Evolutionary conservation across 2,888 invertebrate species (phyloP).

Genomic region (Hofmannophila pseudospretella): DNA sequence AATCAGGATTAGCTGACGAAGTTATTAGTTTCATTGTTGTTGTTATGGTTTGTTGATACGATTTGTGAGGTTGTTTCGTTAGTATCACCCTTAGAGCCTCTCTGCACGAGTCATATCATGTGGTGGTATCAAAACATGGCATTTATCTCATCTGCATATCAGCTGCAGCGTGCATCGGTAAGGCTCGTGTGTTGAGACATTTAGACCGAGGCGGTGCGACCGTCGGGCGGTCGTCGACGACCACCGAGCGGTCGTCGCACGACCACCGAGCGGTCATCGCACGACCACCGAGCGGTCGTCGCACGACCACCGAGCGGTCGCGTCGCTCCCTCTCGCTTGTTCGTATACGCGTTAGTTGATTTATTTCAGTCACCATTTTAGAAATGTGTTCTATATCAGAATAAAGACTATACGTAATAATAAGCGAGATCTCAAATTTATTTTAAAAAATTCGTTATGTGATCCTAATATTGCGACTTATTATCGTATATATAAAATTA

Average conservation of each 20-base stretch:
- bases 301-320: constrained; percentile 8
- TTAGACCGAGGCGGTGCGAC: constrained; percentile 4
- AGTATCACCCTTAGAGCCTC: constrained; percentile 56
- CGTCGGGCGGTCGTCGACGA: constrained; percentile 1
- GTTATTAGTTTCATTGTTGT: constrained; percentile 68
- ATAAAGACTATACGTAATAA: constrained; percentile 74
- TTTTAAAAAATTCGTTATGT: constrained; percentile 72
- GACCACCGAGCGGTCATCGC: constrained; percentile 15
- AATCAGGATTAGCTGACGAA: constrained; percentile 64
- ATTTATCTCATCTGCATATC: no score
- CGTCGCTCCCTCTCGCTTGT: constrained; percentile 62
- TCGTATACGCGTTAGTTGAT: constrained; percentile 65
- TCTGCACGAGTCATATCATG: constrained; percentile 29
- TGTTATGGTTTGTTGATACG: constrained; percentile 60
- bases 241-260: constrained; percentile 7
- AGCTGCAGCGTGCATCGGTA: constrained; percentile 19
- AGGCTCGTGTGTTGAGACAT: constrained; percentile 34
- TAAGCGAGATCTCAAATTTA: constrained; percentile 79
- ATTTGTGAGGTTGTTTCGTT: constrained; percentile 59
- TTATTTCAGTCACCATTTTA: constrained; percentile 70
- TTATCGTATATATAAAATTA: constrained; percentile 68
- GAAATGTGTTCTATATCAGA: constrained; percentile 73
- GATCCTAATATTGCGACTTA: constrained; percentile 72
- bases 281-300: constrained; percentile 9
- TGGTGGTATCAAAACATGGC: neutral